Base-by-base conservation (phyloP, 2,113 vertebrate species). In the Prochilodus magdalenae region DNA sequence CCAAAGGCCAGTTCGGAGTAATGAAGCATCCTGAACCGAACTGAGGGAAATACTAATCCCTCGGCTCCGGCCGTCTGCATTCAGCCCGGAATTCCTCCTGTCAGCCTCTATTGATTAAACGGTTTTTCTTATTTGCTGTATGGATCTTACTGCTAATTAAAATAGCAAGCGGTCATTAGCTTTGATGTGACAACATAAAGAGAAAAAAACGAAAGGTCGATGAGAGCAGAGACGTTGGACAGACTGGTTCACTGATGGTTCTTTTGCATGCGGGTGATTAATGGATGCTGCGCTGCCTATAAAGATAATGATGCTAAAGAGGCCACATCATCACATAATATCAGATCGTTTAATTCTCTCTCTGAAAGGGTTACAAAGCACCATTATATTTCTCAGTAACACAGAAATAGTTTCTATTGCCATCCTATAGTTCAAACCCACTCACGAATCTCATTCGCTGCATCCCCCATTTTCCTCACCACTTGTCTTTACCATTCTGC, bases 111-210 rank as follows among this genome's bases (percentile, higher is more conserved):
- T 95, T 90, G 94, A 95, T 94, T 87, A 85, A 85, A 81, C 71
- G 84, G 88, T 90, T 91, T 91, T 93, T 90, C n/a, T 93, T 94
- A 92, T 95, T 94, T 93, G 92, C 92, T 86, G 84, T 79, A 88
- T 83, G 93, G 93, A 94, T 94, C 92, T 91, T 87, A 80, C 84
- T 79, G 86, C 89, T 93, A 92, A 95, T 94, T 95, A 94, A 94
- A 93, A 93, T 89, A 91, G 88, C 75, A 66, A 53, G 85, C 86
- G 85, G 88, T 92, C 90, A 92, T 94, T 93, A 91, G 89, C 87
- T 91, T 77, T 84, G 90, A 89, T 90, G 87, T 90, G 88, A 88
- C 87, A 75, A 84, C 84, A 77, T 82, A 78, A 81, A 77, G 76
- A 80, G 82, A n/a, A 89, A 44, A 51, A 88, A 91, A 69, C 63